Evolutionary conservation across 2,888 invertebrate genomes (phyloP).

Genomic region (Cephus sareptanus): DNA sequence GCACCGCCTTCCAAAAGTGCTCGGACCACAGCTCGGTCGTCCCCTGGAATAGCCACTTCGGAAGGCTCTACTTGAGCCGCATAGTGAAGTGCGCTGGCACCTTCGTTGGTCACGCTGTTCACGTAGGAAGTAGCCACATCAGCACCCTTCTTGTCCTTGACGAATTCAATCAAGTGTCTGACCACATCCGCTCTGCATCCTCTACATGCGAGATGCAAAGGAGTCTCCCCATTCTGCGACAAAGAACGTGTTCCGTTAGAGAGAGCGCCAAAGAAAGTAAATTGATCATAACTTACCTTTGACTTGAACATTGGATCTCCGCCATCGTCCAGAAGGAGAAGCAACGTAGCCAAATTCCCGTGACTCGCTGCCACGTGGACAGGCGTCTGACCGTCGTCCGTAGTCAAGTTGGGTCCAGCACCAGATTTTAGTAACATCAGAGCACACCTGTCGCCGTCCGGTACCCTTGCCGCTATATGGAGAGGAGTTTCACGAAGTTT

Average conservation of each 20-base stretch:
- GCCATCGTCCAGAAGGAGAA: constrained; percentile 90
- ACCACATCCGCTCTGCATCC: constrained; percentile 89
- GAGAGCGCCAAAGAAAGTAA: background rate
- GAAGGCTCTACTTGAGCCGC: constrained; percentile 90
- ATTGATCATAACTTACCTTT: constrained; percentile 72
- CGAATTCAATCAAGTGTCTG: constrained; percentile 84
- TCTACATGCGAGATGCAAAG: constrained; percentile 93
- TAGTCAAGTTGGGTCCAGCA: constrained; percentile 94
- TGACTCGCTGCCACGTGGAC: constrained; percentile 95
- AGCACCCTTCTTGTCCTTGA: constrained; percentile 79
- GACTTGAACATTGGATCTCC: constrained; percentile 94
- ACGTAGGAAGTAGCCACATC: constrained; percentile 87
- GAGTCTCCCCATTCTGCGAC: constrained; percentile 89
- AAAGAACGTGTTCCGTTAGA: constrained; percentile 3
- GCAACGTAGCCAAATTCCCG: constrained; percentile 88
- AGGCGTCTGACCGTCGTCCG: constrained; percentile 96
- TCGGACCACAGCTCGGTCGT: constrained; percentile 89
- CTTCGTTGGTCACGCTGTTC: constrained; percentile 89
- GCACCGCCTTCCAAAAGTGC: constrained; percentile 92
- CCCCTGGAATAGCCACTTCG: constrained; percentile 78
- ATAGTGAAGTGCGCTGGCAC: constrained; percentile 94
- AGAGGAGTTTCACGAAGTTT: constrained; percentile 92
- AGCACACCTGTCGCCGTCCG: constrained; percentile 92
- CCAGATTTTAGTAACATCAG: constrained; percentile 98
- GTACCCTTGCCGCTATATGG: constrained; percentile 95